Base-by-base conservation (phyloP, 2,888 invertebrate species). In the Antheraea assamensis region DNA sequence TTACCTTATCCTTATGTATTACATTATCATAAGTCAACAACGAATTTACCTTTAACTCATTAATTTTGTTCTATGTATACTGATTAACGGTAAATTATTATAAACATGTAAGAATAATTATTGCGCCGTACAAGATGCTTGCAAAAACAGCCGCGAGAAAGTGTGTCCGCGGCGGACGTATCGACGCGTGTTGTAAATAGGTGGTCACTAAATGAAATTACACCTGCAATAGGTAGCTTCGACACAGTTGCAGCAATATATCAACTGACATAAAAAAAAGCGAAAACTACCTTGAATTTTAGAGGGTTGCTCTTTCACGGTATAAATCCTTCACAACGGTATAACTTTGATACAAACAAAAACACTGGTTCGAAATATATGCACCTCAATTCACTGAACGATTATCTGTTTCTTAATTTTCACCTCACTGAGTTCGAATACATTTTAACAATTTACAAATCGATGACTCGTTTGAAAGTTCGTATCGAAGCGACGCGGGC, bases 371-470 rank as follows among this genome's bases (percentile, higher is more conserved):
- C 75, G 75, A 75, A 76, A 75, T 88, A 87, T 30, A 82, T 83
- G 75, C 78, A 78, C 76, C 74, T 79, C 76, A 64, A 76, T 73
- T 76, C 88, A 89, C 87, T 82, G 76, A 82, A 82, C 79, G 79
- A 80, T 72, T 76, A 73, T 73, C 76, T 73, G 64, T 75, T 74
- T 42, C 81, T 78, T 78, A 64, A 64, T 64, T 80, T 81, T 93
- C 94, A 94, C 93, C 87, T 93, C 85, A 91, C 94, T 90, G 84
- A 86, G 83, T 88, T 87, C 81, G 88, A 86, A 88, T 84, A 89
- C 94, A 94, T 93, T 88, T 90, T 90, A 78, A 81, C 55, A 84
- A 83, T 88, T 86, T 83, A 81, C 85, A 83, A 81, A 81, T 85
- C 81, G 83, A 80, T 80, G 76, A 76, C 72, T 78, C 78, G 83